Base-by-base conservation (phyloP, 2,797 vertebrate genomes). In the Chelmon rostratus region DNA sequence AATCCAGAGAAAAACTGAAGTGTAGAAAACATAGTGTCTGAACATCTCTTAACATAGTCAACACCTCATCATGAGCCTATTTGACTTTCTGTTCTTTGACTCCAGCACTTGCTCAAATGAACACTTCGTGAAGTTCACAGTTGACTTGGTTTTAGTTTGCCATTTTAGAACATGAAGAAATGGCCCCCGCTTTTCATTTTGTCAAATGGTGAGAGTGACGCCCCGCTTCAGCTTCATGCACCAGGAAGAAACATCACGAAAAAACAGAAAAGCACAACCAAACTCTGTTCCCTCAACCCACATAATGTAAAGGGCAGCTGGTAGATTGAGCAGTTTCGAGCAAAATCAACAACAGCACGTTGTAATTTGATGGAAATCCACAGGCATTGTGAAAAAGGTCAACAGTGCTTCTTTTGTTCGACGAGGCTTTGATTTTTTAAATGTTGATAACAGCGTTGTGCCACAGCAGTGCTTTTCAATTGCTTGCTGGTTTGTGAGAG, bases 371-470 rank as follows among this genome's bases (percentile, higher is more conserved):
- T 40, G 49, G 66, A 69, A 73, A 73, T 76, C 38, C 15, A 73
- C 44, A 52, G 78, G 25, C 54, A 31, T 73, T 81, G 21, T 81
- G 59, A n/a, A 68, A 63, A 85, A 82, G 52, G 58, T 78, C 71
- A 88, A 50, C 35, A 52, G 7, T 16, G 58, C 23, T 40, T 61
- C n/a, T 62, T 71, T 33, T 23, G 37, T 56, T 58, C 38, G 16
- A 69, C 33, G 50, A 16, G 8, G 50, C 12, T 71, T 70, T 68
- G 42, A 19, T 70, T 81, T 59, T 63, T 50, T 35, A 3, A 21
- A 40, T 21, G 28, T 5, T 61, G 28, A 53, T 52, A 38, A 52
- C 50, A 70, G 15, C 42, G 47, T 28, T 76, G 52, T 70, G 23
- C 0, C 9, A 53, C 18, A 33, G 49, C 46, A 58, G 47, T 63